Evolutionary conservation across 2,113 vertebrate genomes (phyloP).

Genomic region (Protobothrops mucrosquamatus): DNA sequence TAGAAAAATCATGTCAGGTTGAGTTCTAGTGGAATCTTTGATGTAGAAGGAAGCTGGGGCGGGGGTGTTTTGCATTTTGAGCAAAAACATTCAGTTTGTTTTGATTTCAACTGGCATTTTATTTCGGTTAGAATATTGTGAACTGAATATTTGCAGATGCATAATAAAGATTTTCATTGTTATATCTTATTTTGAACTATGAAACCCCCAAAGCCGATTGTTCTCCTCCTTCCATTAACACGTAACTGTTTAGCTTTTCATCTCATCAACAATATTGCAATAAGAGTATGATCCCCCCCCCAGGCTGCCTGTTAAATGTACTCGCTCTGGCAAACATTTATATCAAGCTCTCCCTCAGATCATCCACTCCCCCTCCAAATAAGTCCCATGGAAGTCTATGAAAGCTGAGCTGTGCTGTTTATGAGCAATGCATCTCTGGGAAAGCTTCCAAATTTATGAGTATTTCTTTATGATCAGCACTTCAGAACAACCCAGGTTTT

Average conservation of each 20-base stretch:
- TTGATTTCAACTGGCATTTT: not conserved
- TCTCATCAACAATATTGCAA: constrained; percentile 13
- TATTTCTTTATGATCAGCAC: constrained; percentile 11
- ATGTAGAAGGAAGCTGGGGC: not conserved
- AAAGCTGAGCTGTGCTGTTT: constrained; percentile 9
- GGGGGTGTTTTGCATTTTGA: not conserved
- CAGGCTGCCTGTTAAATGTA: constrained; percentile 16
- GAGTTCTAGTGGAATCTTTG: not conserved
- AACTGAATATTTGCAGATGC: not conserved
- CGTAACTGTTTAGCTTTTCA: constrained; percentile 32
- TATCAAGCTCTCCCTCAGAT: not conserved
- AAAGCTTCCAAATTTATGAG: constrained; percentile 39
- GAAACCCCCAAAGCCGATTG: not conserved
- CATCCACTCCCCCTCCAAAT: not conserved
- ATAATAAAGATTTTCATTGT: constrained; percentile 14
- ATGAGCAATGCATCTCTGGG: constrained; percentile 26
- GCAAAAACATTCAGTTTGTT: not conserved
- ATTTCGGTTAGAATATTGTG: not conserved
- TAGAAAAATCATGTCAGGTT: not conserved
- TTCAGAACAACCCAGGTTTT: constrained; percentile 21
- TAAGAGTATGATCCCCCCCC: not conserved
- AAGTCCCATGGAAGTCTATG: not conserved
- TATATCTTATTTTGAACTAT: constrained; percentile 10
- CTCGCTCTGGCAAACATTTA: not conserved
- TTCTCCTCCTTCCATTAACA: not conserved